Conservation (phyloP, 2,888 invertebrate species). For the Eupeodes luniger region DNA sequence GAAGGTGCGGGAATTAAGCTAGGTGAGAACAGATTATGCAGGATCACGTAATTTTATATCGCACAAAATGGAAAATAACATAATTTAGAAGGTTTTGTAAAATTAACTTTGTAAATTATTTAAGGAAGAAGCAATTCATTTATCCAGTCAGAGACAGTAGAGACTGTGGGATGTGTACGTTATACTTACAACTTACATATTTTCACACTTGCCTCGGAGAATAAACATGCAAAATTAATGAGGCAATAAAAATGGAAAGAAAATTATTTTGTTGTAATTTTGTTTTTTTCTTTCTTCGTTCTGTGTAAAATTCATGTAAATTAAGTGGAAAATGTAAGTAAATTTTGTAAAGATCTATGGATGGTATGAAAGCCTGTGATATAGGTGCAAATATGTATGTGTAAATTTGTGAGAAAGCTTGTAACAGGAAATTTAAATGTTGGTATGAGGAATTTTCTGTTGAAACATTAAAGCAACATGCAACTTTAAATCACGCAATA, state of each 20-base stretch:
- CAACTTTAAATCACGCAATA: too few species aligned
- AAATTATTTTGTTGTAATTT: neutral
- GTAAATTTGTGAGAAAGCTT: too few species aligned
- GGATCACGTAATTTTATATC: slow-evolving; percentile 16
- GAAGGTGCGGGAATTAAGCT: neutral
- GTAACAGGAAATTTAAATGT: too few species aligned
- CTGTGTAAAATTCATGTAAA: neutral
- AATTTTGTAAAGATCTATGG: neutral
- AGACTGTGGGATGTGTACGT: neutral
- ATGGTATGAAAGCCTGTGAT: neutral
- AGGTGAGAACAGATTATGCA: slow-evolving; percentile 26
- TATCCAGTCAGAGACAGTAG: neutral
- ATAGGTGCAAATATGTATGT: neutral
- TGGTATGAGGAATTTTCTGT: too few species aligned
- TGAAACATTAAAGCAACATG: too few species aligned
- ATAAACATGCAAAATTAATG: slow-evolving; percentile 18
- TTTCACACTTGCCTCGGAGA: neutral
- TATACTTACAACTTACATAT: neutral
- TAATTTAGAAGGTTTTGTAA: slow-evolving; percentile 38
- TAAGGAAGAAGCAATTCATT: slow-evolving; percentile 49
- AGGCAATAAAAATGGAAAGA: neutral
- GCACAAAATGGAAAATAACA: slow-evolving; percentile 22
- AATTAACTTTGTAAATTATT: slow-evolving; percentile 56
- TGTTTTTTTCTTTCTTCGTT: neutral
- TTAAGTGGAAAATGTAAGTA: neutral